These are phyloP conservation scores for Zoroaster sp. DNA, from an alignment of 53 echinoderm and acorn worm genomes.

Conservation along the genomic window DNA sequence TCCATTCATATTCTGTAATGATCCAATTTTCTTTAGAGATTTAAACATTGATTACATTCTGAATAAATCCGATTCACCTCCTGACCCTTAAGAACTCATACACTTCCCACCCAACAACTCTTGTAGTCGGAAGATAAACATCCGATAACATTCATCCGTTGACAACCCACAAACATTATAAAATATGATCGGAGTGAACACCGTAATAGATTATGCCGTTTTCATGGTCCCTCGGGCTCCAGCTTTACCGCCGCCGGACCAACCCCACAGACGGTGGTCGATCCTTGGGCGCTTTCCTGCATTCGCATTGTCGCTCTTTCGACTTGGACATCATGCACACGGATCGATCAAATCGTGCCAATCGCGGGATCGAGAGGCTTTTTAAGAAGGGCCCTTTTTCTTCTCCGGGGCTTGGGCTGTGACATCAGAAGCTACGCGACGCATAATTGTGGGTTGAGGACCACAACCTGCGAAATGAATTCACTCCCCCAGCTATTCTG, in stretches of 20 bases:
- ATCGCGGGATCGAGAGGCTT: neutral
- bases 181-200: neutral
- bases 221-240: neutral
- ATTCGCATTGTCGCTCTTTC: constrained; percentile 20
- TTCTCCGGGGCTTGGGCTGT: neutral
- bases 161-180: neutral
- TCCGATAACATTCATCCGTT: neutral
- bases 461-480: neutral
- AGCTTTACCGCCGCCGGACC: neutral
- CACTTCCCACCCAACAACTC: neutral
- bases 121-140: neutral
- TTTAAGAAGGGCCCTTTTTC: neutral
- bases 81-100: neutral
- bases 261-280: constrained; percentile 16
- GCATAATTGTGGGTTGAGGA: neutral
- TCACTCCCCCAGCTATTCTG: neutral
- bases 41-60: neutral
- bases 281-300: constrained; percentile 29
- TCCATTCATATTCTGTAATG: neutral
- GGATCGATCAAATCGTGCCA: constrained; percentile 47
- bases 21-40: neutral
- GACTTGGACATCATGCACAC: neutral
- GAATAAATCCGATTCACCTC: neutral
- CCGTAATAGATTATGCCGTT: constrained; percentile 9
- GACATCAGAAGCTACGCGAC: neutral